Conservation (phyloP, 2,797 vertebrate species). For the Parauchenoglanis ngamensis region DNA sequence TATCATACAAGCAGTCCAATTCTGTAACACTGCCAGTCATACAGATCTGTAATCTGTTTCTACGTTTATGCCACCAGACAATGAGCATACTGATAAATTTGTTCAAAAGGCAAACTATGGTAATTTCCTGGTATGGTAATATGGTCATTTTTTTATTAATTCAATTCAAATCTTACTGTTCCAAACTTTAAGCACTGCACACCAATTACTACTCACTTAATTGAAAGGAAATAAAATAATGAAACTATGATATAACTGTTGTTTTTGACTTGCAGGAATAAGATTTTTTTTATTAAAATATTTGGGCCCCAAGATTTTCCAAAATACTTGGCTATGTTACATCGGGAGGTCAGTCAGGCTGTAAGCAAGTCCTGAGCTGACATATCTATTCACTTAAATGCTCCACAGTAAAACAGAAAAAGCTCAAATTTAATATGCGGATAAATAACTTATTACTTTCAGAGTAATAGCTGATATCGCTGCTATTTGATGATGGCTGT, state of each 20-base stretch:
- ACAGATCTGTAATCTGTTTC: slow-evolving; percentile 58
- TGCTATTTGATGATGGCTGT: not conserved
- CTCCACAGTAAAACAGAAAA: no score
- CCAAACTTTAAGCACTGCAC: not conserved
- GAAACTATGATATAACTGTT: not conserved
- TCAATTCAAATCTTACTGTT: no score
- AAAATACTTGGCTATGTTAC: no score
- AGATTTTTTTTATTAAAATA: not conserved
- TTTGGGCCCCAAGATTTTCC: no score
- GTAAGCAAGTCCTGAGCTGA: no score
- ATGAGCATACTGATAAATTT: not conserved
- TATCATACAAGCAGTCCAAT: slow-evolving; percentile 85
- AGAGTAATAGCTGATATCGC: not conserved
- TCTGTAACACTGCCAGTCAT: slow-evolving; percentile 31
- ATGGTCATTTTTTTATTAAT: no score
- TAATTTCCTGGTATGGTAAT: not conserved
- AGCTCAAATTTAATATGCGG: not conserved
- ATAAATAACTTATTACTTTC: not conserved
- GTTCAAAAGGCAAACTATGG: not conserved
- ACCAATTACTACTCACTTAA: not conserved
- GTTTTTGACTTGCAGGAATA: not conserved
- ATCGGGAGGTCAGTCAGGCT: no score
- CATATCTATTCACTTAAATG: no score
- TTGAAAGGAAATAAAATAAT: not conserved
- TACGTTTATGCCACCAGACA: slow-evolving; percentile 72